Conservation (phyloP, 92 coral and sea anemone genomes). For the Epizoanthus rinbou region DNA sequence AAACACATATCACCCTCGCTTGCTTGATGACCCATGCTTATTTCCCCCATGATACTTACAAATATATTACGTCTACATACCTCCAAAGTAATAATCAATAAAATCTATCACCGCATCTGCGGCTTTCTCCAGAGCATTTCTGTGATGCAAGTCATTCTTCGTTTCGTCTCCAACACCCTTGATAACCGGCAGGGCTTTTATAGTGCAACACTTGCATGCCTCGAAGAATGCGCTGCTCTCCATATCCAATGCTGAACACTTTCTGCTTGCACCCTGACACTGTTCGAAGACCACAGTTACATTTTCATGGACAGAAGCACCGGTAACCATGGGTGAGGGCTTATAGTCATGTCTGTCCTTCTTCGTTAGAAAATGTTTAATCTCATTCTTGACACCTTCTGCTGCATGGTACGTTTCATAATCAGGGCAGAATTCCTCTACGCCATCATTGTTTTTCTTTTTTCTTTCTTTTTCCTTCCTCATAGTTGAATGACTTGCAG, state of each 20-base stretch:
- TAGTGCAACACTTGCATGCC: not conserved
- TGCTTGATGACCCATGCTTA: too few species aligned
- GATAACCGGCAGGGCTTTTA: conserved; percentile 8
- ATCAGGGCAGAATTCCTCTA: not conserved
- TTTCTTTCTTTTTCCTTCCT: not conserved
- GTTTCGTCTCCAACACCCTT: conserved; percentile 3
- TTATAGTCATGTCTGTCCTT: not conserved
- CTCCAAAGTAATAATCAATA: conserved; percentile 6
- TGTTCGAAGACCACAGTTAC: not conserved
- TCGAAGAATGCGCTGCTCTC: conserved; percentile 7
- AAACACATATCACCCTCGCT: too few species aligned
- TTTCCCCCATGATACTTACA: too few species aligned
- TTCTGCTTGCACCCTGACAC: not conserved
- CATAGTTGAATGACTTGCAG: not conserved
- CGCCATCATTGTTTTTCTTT: not conserved
- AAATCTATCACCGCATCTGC: conserved; percentile 6
- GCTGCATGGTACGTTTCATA: not conserved
- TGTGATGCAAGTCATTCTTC: not conserved
- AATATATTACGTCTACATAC: not conserved
- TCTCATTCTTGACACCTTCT: not conserved
- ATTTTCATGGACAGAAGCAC: not conserved
- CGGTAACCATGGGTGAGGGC: not conserved
- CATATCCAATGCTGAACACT: not conserved
- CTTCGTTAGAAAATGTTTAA: not conserved
- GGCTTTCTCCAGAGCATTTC: not conserved